Conservation (phyloP, 2,888 invertebrate species). For the Parnassius mnemosyne region DNA sequence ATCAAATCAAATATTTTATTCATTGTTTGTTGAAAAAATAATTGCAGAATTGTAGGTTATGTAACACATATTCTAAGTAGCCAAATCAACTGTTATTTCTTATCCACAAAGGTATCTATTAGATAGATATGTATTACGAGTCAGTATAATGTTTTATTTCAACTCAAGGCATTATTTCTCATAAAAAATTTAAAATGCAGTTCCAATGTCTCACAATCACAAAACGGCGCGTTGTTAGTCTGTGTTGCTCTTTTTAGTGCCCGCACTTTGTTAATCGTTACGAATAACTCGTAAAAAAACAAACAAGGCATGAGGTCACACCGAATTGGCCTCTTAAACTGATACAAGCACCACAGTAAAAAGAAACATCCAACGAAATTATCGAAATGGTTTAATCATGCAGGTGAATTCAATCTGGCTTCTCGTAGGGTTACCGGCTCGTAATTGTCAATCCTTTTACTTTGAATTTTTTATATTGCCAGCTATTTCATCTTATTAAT, state of each 20-base stretch:
- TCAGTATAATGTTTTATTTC: too few species aligned
- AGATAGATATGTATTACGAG: too few species aligned
- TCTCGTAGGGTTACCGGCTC: slow-evolving; percentile 13
- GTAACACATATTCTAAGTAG: too few species aligned
- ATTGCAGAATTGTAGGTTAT: too few species aligned
- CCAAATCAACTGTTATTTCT: too few species aligned
- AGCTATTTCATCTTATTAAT: not conserved
- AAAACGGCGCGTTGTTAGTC: slow-evolving; percentile 16
- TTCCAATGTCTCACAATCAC: not conserved
- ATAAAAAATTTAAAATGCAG: too few species aligned
- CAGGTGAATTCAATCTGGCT: slow-evolving; percentile 2
- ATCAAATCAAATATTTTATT: too few species aligned
- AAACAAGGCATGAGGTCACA: slow-evolving; percentile 27
- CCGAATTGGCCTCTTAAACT: slow-evolving; percentile 28
- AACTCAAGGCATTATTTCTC: too few species aligned
- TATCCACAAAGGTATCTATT: too few species aligned
- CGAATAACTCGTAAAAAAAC: slow-evolving; percentile 11
- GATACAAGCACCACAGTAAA: slow-evolving; percentile 7
- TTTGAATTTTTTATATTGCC: slow-evolving; percentile 9
- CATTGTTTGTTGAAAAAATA: too few species aligned
- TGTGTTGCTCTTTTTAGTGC: slow-evolving; percentile 11
- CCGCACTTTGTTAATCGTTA: slow-evolving; percentile 16
- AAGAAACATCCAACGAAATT: slow-evolving; percentile 6
- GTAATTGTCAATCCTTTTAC: slow-evolving; percentile 11
- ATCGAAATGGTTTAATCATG: slow-evolving; percentile 20